Conservation (phyloP, 2,888 invertebrate genomes). For the Adelognathus sp. region DNA sequence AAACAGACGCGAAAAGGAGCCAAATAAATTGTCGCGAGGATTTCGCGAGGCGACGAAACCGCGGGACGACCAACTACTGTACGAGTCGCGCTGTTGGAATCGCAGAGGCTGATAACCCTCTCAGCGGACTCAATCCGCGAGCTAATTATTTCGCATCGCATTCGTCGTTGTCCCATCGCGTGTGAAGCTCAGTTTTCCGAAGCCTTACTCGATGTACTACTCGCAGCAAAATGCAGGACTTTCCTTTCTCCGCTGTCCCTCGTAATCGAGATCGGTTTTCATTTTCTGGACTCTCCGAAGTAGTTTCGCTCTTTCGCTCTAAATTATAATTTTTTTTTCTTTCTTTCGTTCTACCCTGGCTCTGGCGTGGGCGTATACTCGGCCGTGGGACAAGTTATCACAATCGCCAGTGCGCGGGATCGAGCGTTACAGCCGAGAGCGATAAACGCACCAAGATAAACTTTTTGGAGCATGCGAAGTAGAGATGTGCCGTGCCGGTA, state of each 20-base stretch:
- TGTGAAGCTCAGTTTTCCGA: not conserved
- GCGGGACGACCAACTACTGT: not conserved
- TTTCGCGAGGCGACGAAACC: not conserved
- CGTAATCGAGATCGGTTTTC: not conserved
- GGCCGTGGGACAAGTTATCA: not conserved
- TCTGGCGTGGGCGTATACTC: not conserved
- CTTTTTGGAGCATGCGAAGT: too few species aligned
- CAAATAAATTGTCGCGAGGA: too few species aligned
- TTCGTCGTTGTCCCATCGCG: not conserved
- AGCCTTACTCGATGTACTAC: not conserved
- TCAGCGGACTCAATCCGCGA: constrained; percentile 12
- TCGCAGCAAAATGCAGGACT: not conserved
- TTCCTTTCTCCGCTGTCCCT: not conserved
- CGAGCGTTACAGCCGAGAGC: not conserved
- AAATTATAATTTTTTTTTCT: not conserved
- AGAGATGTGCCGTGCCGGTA: too few species aligned
- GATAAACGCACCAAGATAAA: too few species aligned
- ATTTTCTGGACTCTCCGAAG: not conserved
- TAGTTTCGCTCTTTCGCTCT: constrained; percentile 9
- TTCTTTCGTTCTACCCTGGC: not conserved
- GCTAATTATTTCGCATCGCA: not conserved
- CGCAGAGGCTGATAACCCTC: constrained; percentile 9
- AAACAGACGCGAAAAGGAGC: too few species aligned
- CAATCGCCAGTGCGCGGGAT: not conserved
- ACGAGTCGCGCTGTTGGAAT: not conserved